Base-by-base conservation (phyloP, 1,140 invertebrate species). In the Brachionus calyciflorus region DNA sequence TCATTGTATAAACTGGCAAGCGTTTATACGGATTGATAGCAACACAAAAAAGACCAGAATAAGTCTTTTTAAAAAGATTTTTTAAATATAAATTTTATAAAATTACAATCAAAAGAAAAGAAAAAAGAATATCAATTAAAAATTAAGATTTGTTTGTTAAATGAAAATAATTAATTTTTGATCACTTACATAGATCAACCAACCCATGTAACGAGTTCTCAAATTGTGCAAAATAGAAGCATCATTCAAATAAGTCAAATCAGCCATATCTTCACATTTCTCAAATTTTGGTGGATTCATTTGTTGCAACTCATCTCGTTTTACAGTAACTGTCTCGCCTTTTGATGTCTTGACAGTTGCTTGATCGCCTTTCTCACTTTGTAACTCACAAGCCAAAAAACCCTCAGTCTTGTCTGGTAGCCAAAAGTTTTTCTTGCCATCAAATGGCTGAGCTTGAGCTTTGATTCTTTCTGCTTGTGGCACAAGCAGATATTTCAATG, bases 21-120 rank as follows among this genome's bases (percentile, higher is more conserved):
- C 97, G 91, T 89, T 98, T 98, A 91, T 99, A 99, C 80, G 96
- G 96, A 88, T 99, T 99, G 90, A 99, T 97, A 82, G 95, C 95
- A 83, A 99, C 94, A 86, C 96, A 99, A 91, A 99, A 99, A 83
- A 99, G 91, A 85, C 96, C 96, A 82, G 97, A 99, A 87, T 99
- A 99, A 82, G 97, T 99, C 96, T 99, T n/a, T n/a, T n/a, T n/a
- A n/a, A n/a, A n/a, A n/a, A n/a, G 85, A 44, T 12, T 44, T 44
- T 44, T 44, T 44, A 5, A 44, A 44, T 44, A 44, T n/a, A n/a
- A n/a, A n/a, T n/a, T n/a, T n/a, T n/a, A n/a, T n/a, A n/a, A n/a
- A n/a, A n/a, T n/a, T n/a, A n/a, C n/a, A n/a, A n/a, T n/a, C n/a
- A n/a, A n/a, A n/a, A n/a, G n/a, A n/a, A n/a, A n/a, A n/a, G n/a